A percentile compares a stretch with the other conserved stretches of the same genome.
Evolutionary conservation across 2,113 vertebrate species (phyloP).

Genomic region (Callaeas wilsoni): DNA sequence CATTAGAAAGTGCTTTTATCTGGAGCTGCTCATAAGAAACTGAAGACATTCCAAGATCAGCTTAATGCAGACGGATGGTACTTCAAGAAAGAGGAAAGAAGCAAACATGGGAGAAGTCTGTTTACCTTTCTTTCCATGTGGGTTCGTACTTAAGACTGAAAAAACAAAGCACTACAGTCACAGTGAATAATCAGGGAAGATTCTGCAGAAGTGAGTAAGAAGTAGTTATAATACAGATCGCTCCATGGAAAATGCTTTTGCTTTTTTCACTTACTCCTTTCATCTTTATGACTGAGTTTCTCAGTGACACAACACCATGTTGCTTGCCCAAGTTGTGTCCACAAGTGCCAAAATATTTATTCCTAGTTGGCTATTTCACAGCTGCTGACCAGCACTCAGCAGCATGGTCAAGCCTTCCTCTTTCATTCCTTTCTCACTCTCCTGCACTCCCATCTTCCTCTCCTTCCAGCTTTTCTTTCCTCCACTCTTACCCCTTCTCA

Average conservation of each 20-base stretch:
- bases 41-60: slow-evolving; percentile 17
- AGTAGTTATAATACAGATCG: not conserved
- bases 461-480: slow-evolving; percentile 9
- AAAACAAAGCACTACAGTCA: not conserved
- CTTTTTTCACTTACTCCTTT: not conserved
- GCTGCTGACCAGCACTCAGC: not conserved
- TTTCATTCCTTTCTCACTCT: not conserved
- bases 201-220: not conserved
- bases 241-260: not conserved
- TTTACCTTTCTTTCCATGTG: not conserved
- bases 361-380: not conserved
- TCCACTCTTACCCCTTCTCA: slow-evolving; percentile 27
- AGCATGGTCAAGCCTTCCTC: not conserved
- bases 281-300: not conserved
- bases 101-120: not conserved
- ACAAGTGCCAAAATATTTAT: not conserved
- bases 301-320: not conserved
- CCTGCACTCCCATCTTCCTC: not conserved
- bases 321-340: not conserved
- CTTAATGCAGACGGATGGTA: not conserved
- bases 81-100: not conserved
- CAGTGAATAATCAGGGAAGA: not conserved
- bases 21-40: not conserved
- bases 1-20: slow-evolving; percentile 3
- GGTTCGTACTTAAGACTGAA: not conserved